These are phyloP conservation scores for Epizoanthus fatuus DNA, from an alignment of 92 coral and sea anemone genomes.

Conservation along the genomic window DNA sequence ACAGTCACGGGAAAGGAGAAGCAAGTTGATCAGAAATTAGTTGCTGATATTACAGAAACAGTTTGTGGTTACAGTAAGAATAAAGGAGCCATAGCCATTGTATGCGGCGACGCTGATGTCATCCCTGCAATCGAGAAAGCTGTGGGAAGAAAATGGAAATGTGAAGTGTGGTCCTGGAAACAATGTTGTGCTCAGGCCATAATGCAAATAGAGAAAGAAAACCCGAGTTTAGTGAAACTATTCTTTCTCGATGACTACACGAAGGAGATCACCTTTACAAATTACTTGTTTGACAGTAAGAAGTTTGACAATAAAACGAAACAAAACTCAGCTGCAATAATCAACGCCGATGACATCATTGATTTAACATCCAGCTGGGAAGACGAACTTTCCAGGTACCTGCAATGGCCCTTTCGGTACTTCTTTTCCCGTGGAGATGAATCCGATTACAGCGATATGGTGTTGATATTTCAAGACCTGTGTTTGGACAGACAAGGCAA, in stretches of 20 bases:
- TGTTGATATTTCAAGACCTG: neutral
- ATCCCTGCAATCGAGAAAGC: slow-evolving; percentile 56
- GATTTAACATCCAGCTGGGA: slow-evolving; percentile 30
- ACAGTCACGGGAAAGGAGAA: slow-evolving; percentile 37
- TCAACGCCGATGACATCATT: neutral
- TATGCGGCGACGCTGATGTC: slow-evolving; percentile 70
- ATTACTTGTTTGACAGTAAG: neutral
- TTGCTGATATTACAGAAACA: slow-evolving; percentile 48
- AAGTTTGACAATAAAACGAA: neutral
- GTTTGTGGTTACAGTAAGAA: slow-evolving; percentile 32
- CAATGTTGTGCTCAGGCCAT: slow-evolving; percentile 33
- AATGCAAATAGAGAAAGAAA: neutral
- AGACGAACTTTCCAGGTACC: slow-evolving; percentile 12
- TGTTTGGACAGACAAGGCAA: neutral
- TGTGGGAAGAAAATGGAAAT: slow-evolving; percentile 33
- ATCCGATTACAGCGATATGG: neutral
- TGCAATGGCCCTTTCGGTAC: slow-evolving; percentile 51
- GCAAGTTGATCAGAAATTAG: slow-evolving; percentile 65
- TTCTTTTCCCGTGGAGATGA: neutral
- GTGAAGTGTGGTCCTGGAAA: slow-evolving; percentile 66
- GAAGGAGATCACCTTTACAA: slow-evolving; percentile 22
- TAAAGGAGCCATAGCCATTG: slow-evolving; percentile 52
- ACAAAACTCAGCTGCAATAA: slow-evolving; percentile 42
- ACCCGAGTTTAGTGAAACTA: slow-evolving; percentile 4
- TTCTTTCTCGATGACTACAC: slow-evolving; percentile 17